phyloP scores from a whole-genome alignment of 2,888 invertebrate genomes.

The Latheticus oryzae region DNA sequence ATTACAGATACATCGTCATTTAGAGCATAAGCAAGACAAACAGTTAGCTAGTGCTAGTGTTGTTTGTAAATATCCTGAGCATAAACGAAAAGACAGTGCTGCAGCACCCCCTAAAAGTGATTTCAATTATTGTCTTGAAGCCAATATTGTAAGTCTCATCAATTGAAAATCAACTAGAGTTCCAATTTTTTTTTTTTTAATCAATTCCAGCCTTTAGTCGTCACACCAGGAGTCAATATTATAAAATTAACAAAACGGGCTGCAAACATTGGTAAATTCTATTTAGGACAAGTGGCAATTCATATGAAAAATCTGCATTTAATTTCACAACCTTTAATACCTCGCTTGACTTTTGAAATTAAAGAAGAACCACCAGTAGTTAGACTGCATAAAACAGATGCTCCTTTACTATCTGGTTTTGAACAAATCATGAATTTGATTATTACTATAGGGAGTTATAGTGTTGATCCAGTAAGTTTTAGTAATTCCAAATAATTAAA shows the following conservation, averaged over 20 bases:
- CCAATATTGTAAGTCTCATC: conserved; percentile 55
- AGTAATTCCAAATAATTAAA: conserved; percentile 1
- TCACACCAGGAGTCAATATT: conserved; percentile 74
- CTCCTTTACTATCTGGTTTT: conserved; percentile 84
- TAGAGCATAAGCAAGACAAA: conserved; percentile 86
- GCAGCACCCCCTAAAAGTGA: conserved; percentile 54
- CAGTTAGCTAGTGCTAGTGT: conserved; percentile 81
- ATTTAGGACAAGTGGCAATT: conserved; percentile 77
- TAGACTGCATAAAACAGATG: conserved; percentile 69
- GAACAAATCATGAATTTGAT: conserved; percentile 81
- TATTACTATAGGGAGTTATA: conserved; percentile 82
- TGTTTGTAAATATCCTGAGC: conserved; percentile 71
- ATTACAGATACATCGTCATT: conserved; percentile 75
- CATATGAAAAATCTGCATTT: conserved; percentile 77
- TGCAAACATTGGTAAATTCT: conserved; percentile 76
- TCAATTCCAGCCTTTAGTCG: conserved; percentile 58
- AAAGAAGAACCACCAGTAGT: conserved; percentile 62
- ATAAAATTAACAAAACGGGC: conserved; percentile 72
- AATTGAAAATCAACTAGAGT: not conserved
- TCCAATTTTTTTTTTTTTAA: conserved; percentile 8
- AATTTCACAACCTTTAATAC: conserved; percentile 73
- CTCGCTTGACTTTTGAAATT: conserved; percentile 68
- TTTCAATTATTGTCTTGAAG: conserved; percentile 56
- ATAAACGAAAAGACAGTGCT: conserved; percentile 77
- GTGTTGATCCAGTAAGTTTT: conserved; percentile 73